A percentile compares a stretch with the other conserved stretches of the same genome.
Evolutionary conservation across 2,113 vertebrate species (phyloP).

Genomic region (Diadophis punctatus): DNA sequence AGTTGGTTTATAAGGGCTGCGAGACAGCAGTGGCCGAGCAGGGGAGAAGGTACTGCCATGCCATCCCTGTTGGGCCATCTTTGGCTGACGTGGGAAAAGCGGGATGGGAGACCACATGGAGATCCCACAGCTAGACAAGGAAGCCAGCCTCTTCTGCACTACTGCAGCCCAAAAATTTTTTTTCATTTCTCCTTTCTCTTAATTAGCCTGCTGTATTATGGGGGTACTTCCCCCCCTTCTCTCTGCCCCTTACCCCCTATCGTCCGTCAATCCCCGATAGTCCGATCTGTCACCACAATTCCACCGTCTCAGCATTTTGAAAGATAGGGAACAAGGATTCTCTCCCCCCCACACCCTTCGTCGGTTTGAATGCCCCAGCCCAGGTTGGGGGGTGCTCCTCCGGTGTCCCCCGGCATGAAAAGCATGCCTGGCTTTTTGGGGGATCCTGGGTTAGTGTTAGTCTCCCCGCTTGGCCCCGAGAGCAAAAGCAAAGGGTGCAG

Average conservation of each 20-base stretch:
- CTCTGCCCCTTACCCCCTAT: neutral
- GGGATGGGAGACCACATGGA: neutral
- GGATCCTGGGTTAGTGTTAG: neutral
- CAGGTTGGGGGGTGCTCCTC: neutral
- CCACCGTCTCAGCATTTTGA: neutral
- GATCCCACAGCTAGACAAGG: neutral
- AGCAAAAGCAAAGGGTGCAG: neutral
- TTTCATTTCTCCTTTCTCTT: neutral
- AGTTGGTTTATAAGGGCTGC: too few species aligned
- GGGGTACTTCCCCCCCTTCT: neutral
- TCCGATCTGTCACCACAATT: neutral
- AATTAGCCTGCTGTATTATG: too few species aligned
- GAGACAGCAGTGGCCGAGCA: too few species aligned
- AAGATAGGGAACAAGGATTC: neutral
- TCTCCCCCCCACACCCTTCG: neutral
- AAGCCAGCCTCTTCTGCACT: neutral
- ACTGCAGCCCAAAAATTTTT: too few species aligned
- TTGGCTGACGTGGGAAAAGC: neutral
- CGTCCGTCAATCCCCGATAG: neutral
- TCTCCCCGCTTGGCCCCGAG: slow-evolving; percentile 47
- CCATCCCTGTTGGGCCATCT: neutral
- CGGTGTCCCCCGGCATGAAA: neutral
- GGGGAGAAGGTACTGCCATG: too few species aligned
- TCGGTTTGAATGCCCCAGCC: neutral
- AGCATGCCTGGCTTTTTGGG: neutral